These are phyloP conservation scores for Eulithis testata DNA, from an alignment of 2,888 invertebrate species.

Conservation along the genomic window DNA sequence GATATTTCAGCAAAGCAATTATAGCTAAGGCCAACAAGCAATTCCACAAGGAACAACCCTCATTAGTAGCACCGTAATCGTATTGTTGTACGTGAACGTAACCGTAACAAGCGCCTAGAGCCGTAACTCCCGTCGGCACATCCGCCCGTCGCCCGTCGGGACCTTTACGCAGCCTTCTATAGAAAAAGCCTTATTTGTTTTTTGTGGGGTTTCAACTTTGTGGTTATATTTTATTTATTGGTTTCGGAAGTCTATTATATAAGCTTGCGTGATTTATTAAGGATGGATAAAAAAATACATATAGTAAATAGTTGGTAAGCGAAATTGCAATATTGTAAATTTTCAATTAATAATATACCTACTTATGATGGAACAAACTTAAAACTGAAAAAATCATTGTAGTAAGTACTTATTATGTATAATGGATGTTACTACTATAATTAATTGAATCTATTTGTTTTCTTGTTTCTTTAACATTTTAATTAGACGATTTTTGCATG, in stretches of 20 bases:
- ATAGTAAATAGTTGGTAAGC: too few species aligned
- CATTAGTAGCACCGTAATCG: constrained; percentile 8
- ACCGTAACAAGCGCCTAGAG: constrained; percentile 13
- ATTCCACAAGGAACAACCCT: constrained; percentile 18
- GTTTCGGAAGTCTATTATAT: constrained; percentile 11
- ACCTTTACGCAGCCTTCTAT: not conserved
- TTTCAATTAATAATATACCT: too few species aligned
- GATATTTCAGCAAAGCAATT: not conserved
- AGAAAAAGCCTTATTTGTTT: not conserved
- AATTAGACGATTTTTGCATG: too few species aligned
- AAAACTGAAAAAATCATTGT: too few species aligned
- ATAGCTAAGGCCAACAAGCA: constrained; percentile 1
- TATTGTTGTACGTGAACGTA: constrained; percentile 10
- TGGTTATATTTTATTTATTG: constrained; percentile 15
- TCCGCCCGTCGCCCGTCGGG: constrained; percentile 5
- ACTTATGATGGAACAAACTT: too few species aligned
- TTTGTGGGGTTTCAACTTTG: not conserved
- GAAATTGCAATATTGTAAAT: too few species aligned
- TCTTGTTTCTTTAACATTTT: too few species aligned
- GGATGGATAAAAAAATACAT: too few species aligned
- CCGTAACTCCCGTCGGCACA: constrained; percentile 12
- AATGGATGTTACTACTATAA: too few species aligned
- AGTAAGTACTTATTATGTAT: too few species aligned
- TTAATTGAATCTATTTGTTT: too few species aligned
- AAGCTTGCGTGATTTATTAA: too few species aligned